Base-by-base conservation (phyloP, 2,113 vertebrate species). In the Cololabis saira region DNA sequence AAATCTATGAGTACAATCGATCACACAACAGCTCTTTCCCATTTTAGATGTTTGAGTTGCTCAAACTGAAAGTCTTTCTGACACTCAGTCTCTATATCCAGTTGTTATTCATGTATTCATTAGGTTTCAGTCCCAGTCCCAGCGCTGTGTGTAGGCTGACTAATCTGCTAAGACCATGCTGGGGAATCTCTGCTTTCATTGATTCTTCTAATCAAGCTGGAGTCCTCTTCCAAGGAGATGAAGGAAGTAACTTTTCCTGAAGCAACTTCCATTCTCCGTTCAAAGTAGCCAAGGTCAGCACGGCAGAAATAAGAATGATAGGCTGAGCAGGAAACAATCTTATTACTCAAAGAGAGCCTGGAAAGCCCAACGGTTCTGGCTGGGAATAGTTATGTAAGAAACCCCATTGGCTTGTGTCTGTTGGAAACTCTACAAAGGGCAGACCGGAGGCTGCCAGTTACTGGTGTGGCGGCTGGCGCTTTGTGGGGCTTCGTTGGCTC, bases 401-500 rank as follows among this genome's bases (percentile, higher is more conserved):
- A 89, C 67, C 82, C 75, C 67, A 71, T 63, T 74, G 82, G 82
- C 79, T 79, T 85, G 82, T 88, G 90, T 88, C 74, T 86, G 59
- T 87, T 89, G 88, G 88, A 84, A 49, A 52, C 60, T 60, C 68
- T 82, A 73, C 79, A 86, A 68, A 91, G 82, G 71, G 61, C 13
- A 69, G 81, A 63, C 44, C 43, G 2, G 79, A 63, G 72, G 85
- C 71, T 67, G 74, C 83, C 80, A 74, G 78, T 65, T 81, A 77
- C 79, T 81, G 74, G 83, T 90, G 85, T 87, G 83, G 82, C 71
- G 82, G 76, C 83, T 90, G 88, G 86, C 67, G 68, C 86, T 77
- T 42, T 81, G 81, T 42, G 53, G 81, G 42, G 66, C 71, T 83
- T 80, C 77, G 40, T 64, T 83, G 77, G 71, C 84, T 88, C 81